Evolutionary conservation across 1,140 invertebrate species (phyloP), one percentile per base, ranked within the genome.

Genomic region (Aphelenchoides fujianensis): DNA sequence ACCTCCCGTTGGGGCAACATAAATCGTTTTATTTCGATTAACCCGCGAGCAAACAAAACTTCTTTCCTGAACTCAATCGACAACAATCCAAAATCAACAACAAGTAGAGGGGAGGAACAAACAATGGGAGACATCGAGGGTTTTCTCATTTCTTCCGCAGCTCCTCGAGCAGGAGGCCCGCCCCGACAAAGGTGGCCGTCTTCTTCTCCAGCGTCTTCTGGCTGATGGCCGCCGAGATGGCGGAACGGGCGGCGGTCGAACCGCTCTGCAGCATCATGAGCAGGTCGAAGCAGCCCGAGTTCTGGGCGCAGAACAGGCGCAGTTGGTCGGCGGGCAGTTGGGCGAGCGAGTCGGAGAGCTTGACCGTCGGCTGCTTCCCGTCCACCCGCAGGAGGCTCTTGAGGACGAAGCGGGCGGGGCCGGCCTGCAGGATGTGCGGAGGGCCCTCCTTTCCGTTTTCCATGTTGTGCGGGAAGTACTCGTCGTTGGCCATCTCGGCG

Each of bases 401-500:
- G 23, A 78, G 72, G 32, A 81, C 78, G 59, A 78, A 78, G 12
- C 76, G 37, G 9, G 68, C 73, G 34, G 66, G 66, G 19, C 76
- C 76, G 31, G 34, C 67, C 41, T 78, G 62, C 0, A 78, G 67
- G 48, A 78, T 80, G 53, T 78, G 76, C 1, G 74, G 34, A 12
- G 53, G 32, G 19, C 69, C 69, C 5, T 76, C 72, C 9, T 74
- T 32, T 16, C 62, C 66, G 19, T 32, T 28, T 19, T 70, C 69
- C 30, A 67, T 28, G 19, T 67, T 70, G 48, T 81, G 48, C 19
- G 76, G 76, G n/a, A 79, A 53, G 48, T 80, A 79, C 30, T 78
- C 76, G 3, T 80, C 78, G 5, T 52, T 37, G n/a, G 68, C 72
- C 19, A 78, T 67, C 32, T 78, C 36, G 9, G 76, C 78, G 77